phyloP scores from a whole-genome alignment of 2,113 vertebrate genomes.

The Orcinus orca region DNA sequence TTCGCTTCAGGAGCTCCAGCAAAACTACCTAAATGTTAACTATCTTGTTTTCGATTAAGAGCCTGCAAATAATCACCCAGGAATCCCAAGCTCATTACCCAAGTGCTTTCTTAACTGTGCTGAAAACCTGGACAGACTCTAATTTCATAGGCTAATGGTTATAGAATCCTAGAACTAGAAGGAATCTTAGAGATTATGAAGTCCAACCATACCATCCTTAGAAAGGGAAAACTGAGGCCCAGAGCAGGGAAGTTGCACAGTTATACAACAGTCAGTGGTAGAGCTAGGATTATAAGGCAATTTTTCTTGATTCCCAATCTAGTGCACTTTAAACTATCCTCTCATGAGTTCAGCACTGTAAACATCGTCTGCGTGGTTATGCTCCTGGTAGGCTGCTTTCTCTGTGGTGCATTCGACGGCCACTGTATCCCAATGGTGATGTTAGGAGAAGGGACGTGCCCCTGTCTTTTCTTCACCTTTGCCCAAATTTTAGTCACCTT shows the following conservation, averaged over 20 bases:
- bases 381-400: background rate
- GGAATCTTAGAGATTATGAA: background rate
- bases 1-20: background rate
- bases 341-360: background rate
- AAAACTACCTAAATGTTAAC: background rate
- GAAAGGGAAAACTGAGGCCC: background rate
- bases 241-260: background rate
- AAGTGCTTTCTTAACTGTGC: background rate
- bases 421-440: background rate
- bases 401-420: background rate
- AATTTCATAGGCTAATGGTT: background rate
- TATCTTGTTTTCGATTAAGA: background rate
- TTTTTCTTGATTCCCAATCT: background rate
- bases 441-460: background rate
- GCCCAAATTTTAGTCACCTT: background rate
- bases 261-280: background rate
- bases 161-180: background rate
- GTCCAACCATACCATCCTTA: background rate
- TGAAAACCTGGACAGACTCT: background rate
- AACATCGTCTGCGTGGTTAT: background rate
- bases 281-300: background rate
- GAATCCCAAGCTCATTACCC: background rate
- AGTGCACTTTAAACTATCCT: background rate
- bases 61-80: background rate
- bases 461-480: background rate